Percentiles rank a stretch among this genome's conserved stretches.
Evolutionary conservation across 2,797 vertebrate genomes (phyloP).

Genomic region (Hyperoplus lanceolatus): DNA sequence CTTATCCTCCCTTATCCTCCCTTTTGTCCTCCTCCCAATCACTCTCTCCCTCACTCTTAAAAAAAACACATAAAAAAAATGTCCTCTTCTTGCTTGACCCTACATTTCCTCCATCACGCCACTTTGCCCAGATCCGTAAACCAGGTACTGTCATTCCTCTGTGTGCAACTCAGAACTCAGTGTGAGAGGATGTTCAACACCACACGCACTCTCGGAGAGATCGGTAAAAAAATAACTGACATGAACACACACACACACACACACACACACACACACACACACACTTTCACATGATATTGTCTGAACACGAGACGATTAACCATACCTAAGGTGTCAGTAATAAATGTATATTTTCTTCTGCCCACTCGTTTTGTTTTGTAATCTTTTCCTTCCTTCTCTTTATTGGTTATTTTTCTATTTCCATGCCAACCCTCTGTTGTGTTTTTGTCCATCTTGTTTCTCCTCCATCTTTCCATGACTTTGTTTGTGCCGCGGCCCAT

Average conservation of each 20-base stretch:
- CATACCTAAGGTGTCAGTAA: conserved; percentile 44
- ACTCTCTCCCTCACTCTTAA: neutral
- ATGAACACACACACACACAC: conserved; percentile 52
- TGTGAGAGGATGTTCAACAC: conserved; percentile 93
- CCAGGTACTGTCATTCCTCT: conserved; percentile 88
- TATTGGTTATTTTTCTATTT: conserved; percentile 16
- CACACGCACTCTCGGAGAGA: conserved; percentile 88
- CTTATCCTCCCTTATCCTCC: conserved; percentile 36
- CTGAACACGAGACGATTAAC: conserved; percentile 30
- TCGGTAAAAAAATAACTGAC: conserved; percentile 84
- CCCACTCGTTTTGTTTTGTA: conserved; percentile 46
- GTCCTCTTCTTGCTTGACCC: conserved; percentile 16
- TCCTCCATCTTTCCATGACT: conserved; percentile 10
- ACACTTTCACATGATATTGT: conserved; percentile 11
- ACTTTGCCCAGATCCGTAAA: conserved; percentile 82
- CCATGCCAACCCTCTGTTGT: neutral
- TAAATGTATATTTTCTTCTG: conserved; percentile 62
- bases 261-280: conserved; percentile 38
- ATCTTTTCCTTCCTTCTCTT: conserved; percentile 29
- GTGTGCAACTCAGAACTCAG: conserved; percentile 92
- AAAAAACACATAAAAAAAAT: neutral
- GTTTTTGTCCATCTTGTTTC: conserved; percentile 25
- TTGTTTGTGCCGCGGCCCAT: conserved; percentile 32
- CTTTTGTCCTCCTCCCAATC: conserved; percentile 19
- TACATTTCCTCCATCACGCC: conserved; percentile 25